Evolutionary conservation across 2,113 vertebrate genomes (phyloP), one percentile per base, ranked within the genome.

Genomic region (Psophia crepitans): DNA sequence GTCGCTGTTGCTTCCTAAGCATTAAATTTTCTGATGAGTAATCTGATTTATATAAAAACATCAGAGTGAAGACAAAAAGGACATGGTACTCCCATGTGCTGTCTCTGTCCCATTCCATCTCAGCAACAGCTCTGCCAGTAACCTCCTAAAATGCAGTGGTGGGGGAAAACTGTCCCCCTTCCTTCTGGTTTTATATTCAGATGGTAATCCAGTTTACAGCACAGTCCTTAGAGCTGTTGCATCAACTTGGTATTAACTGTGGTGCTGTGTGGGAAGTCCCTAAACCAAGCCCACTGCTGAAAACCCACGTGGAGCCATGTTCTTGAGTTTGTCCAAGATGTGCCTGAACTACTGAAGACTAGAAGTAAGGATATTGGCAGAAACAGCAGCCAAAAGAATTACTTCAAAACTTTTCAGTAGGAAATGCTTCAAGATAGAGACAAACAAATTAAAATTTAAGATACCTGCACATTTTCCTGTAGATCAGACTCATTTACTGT

Each of bases 81-180:
- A 3, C 5, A 39, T 3, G 21, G n/a, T 46, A 58, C 33, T n/a
- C 3, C 0, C 28, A 26, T 1, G 21, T 6, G 11, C 11, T 35
- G 21, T 46, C 53, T 30, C 35, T 76, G 43, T 39, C 33, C 41
- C 30, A 56, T 3, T 8, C 35, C 43, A n/a, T 26, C 58, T 35
- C 19, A 15, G 37, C 56, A 70, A 41, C 16, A 53, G 56, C 63
- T 64, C 69, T 35, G 28, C 17, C 54, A 46, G 49, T 0, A 2
- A 65, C 5, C 21, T n/a, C 37, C 26, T 57, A 19, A n/a, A 51
- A 53, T 11, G 6, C 22, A 58, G 44, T 5, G 4, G 17, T 12
- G 43, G 21, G 10, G 63, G 11, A 64, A 43, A 90, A 58, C 20
- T 51, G 33, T 32, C 17, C 21, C 35, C 20, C 30, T n/a, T 33